Percentiles rank a stretch among this genome's conserved stretches.
Evolutionary conservation across 2,888 invertebrate genomes (phyloP).

Genomic region (Chrysodeixis includens): DNA sequence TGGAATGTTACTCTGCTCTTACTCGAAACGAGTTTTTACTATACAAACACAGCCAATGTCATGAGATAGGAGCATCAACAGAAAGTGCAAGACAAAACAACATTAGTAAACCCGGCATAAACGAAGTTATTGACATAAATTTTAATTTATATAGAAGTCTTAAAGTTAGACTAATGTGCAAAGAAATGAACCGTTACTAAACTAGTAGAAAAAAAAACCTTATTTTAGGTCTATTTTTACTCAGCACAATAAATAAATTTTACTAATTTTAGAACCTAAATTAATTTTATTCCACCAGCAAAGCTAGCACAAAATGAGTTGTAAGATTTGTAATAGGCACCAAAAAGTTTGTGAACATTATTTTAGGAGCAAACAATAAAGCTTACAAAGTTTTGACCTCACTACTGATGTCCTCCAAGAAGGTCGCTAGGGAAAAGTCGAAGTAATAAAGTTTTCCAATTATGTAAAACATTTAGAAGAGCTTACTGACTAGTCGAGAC

Average conservation of each 20-base stretch:
- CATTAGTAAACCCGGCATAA: too few relatives aligned
- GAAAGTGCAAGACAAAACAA: too few relatives aligned
- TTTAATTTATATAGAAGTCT: too few relatives aligned
- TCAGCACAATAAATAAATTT: too few relatives aligned
- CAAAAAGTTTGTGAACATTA: neutral
- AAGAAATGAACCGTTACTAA: too few relatives aligned
- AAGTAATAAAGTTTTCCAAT: neutral
- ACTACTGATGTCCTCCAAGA: neutral
- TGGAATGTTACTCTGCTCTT: neutral
- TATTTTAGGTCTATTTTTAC: too few relatives aligned
- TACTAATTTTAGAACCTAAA: too few relatives aligned
- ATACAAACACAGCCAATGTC: neutral
- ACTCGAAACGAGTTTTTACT: neutral
- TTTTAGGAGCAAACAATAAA: conserved; percentile 4
- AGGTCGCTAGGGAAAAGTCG: neutral
- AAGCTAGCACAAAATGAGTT: neutral
- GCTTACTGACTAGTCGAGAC: conserved; percentile 1
- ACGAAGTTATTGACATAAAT: too few relatives aligned
- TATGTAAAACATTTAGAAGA: conserved; percentile 6
- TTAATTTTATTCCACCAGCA: neutral
- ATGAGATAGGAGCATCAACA: too few relatives aligned
- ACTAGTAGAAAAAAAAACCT: too few relatives aligned
- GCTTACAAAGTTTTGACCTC: conserved; percentile 2
- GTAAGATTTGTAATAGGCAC: neutral
- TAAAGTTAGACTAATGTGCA: too few relatives aligned